Conservation (phyloP, 2,888 invertebrate genomes). For the Eustalomyia histrio region DNA sequence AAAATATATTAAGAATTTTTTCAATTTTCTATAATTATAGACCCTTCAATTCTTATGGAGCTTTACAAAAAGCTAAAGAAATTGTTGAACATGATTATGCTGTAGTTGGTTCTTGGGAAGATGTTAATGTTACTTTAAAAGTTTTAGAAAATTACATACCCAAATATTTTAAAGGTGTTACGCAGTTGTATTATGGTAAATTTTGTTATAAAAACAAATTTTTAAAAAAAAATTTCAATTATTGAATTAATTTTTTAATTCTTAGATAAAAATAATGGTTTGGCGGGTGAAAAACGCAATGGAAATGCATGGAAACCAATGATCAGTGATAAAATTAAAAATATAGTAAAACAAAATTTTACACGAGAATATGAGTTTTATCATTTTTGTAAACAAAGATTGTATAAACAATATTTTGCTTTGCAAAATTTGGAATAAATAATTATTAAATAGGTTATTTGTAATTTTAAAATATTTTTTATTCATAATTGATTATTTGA, state of each 20-base stretch:
- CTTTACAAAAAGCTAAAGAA: constrained; percentile 88
- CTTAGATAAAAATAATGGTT: constrained; percentile 48
- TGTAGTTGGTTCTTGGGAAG: constrained; percentile 91
- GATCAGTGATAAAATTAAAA: constrained; percentile 67
- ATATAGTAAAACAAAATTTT: constrained; percentile 67
- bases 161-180: constrained; percentile 88
- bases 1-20: neutral
- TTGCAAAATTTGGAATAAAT: constrained; percentile 58
- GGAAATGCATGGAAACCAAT: constrained; percentile 71
- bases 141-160: constrained; percentile 89
- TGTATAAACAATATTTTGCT: constrained; percentile 70
- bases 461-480: too few relatives aligned
- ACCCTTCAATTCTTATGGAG: constrained; percentile 89
- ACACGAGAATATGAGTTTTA: constrained; percentile 71
- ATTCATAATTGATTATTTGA: too few relatives aligned
- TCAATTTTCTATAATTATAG: constrained; percentile 79
- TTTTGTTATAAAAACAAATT: constrained; percentile 68
- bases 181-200: constrained; percentile 87
- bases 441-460: too few relatives aligned
- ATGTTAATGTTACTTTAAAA: constrained; percentile 88
- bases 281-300: constrained; percentile 66
- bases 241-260: constrained; percentile 71
- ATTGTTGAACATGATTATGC: constrained; percentile 91
- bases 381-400: constrained; percentile 69
- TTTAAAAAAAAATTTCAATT: neutral